Evolutionary conservation across 2,797 vertebrate species (phyloP), one percentile per base, ranked within the genome.

Genomic region (Oceanodroma leucorhoa): DNA sequence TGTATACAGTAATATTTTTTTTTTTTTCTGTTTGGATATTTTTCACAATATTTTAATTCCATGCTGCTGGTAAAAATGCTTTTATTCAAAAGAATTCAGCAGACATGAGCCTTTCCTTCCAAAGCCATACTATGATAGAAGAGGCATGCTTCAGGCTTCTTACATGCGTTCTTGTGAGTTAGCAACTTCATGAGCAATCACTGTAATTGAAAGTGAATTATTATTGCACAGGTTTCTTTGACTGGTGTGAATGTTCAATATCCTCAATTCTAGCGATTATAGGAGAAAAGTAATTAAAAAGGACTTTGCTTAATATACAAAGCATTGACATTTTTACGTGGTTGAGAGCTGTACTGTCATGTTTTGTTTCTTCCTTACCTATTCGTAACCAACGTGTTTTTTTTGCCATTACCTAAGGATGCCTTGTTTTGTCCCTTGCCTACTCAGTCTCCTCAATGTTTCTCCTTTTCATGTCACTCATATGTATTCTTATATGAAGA

Each of bases 341-440:
- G 4, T 71, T 0, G 0, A 60, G 46, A 71, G 50, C 8, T 87
- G 54, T 5, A 5, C 10, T 53, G 19, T 83, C 19, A 15, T 8
- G 9, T 81, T 7, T 66, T 26, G 67, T 78, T 51, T 34, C 19
- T 53, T 77, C 30, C 21, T 72, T 89, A 38, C 5, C 27, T 60
- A 2, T 61, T 51, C 14, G 17, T 32, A 66, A 41, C 8, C 11
- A 32, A 0, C 22, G 6, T 46, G 29, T 34, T 10, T 2, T 2
- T 3, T 72, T 67, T 73, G 12, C 9, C 1, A 0, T 67, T 83
- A 46, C 14, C 40, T 60, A 29, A 30, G 15, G 36, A 38, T 64
- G 6, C 41, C 11, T 71, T 75, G 9, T 71, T 83, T 91, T 73
- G 4, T 89, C 16, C 32, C 6, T 55, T 7, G 27, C 46, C 24